phyloP scores from a whole-genome alignment of 1,140 invertebrate species.

The Chymomyza costata region DNA sequence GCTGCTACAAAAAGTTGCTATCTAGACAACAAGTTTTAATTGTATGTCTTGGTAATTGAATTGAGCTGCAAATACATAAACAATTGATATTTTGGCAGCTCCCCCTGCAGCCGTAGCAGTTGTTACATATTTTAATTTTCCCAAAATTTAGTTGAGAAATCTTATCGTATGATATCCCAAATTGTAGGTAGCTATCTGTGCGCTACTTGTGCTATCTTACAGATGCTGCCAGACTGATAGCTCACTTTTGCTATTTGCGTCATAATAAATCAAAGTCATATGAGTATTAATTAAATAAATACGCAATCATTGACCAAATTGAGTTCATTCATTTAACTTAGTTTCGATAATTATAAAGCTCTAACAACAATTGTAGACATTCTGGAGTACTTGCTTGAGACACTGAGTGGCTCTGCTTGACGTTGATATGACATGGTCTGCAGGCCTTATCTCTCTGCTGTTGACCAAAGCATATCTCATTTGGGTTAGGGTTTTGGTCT shows the following conservation, averaged over 20 bases:
- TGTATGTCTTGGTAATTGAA: conserved; percentile 59
- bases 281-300: conserved; percentile 70
- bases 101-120: background rate
- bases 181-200: conserved; percentile 27
- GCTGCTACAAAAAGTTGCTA: conserved; percentile 23
- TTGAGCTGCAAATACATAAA: conserved; percentile 32
- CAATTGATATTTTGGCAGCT: conserved; percentile 5
- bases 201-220: background rate
- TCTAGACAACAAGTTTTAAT: conserved; percentile 52
- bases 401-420: conserved; percentile 6
- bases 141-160: conserved; percentile 13
- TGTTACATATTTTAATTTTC: conserved; percentile 62
- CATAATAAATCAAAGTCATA: conserved; percentile 53
- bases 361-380: background rate
- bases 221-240: conserved; percentile 51
- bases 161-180: conserved; percentile 40
- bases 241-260: conserved; percentile 39
- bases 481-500: conserved; percentile 21
- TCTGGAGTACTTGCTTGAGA: conserved; percentile 2
- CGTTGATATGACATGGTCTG: conserved; percentile 16
- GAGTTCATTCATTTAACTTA: no score
- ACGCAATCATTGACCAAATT: conserved; percentile 13
- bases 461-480: conserved; percentile 32
- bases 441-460: no score
- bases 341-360: no score